These are phyloP conservation scores for Coranthus polyacanthus DNA, from an alignment of 2,797 vertebrate species.

Conservation along the genomic window DNA sequence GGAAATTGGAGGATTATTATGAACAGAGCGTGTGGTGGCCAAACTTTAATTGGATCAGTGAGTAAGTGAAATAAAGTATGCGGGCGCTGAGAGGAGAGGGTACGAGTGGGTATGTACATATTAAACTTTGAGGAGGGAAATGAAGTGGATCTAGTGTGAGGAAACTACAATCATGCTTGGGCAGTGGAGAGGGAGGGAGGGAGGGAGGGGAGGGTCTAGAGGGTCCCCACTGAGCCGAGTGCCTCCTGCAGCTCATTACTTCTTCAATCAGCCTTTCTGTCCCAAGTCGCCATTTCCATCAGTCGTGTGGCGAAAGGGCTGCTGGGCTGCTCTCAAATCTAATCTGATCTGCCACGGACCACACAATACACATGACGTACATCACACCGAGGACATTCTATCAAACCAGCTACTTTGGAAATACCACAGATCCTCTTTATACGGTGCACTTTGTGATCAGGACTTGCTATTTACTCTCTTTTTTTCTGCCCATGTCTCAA, in stretches of 20 bases:
- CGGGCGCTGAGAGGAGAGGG: slow-evolving; percentile 9
- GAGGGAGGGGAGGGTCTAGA: slow-evolving; percentile 24
- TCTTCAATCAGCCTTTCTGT: slow-evolving; percentile 61
- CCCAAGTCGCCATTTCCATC: slow-evolving; percentile 39
- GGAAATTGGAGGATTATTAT: slow-evolving; percentile 59
- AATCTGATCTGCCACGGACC: slow-evolving; percentile 41
- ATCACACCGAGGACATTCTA: background rate
- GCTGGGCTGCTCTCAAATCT: slow-evolving; percentile 20
- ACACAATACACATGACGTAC: background rate
- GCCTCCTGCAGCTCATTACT: slow-evolving; percentile 67
- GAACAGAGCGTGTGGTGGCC: slow-evolving; percentile 32
- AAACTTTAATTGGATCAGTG: slow-evolving; percentile 61
- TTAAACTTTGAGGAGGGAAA: slow-evolving; percentile 64
- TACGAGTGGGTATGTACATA: slow-evolving; percentile 53
- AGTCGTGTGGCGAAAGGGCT: slow-evolving; percentile 19
- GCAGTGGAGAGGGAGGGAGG: no score
- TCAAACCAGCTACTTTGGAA: background rate
- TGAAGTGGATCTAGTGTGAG: slow-evolving; percentile 51
- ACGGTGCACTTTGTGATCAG: background rate
- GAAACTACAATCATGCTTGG: slow-evolving; percentile 32
- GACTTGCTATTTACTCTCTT: background rate
- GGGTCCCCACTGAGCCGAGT: slow-evolving; percentile 36
- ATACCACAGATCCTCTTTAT: background rate
- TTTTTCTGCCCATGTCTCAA: background rate
- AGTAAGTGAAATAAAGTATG: slow-evolving; percentile 32